Conservation (phyloP, 2,888 invertebrate species). For the Drosophila anomalata region DNA sequence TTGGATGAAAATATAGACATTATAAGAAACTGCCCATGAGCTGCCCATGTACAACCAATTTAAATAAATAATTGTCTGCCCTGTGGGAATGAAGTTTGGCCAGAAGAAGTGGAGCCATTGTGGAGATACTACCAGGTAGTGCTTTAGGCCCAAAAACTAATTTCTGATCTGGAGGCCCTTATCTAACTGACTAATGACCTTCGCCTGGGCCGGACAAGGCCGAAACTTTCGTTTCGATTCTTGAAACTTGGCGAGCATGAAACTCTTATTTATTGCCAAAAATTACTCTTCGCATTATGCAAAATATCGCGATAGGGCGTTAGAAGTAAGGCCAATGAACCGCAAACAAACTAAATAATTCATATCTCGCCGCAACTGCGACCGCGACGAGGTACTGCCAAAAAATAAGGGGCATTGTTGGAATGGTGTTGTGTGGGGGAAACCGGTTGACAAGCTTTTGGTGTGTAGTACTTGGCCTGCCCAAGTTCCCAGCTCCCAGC, state of each 20-base stretch:
- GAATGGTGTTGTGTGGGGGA: constrained; percentile 60
- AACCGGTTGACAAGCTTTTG: constrained; percentile 68
- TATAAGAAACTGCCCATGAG: background rate
- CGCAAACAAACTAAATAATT: constrained; percentile 64
- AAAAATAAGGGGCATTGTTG: constrained; percentile 37
- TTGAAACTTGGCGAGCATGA: constrained; percentile 17
- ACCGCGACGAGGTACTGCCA: constrained; percentile 50
- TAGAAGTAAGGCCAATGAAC: constrained; percentile 67
- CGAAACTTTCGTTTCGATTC: constrained; percentile 26
- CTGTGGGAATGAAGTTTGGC: constrained; percentile 19
- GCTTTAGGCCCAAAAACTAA: background rate
- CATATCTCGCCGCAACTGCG: constrained; percentile 42
- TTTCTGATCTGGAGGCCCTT: constrained; percentile 22
- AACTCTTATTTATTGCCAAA: constrained; percentile 54
- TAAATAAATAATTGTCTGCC: constrained; percentile 7
- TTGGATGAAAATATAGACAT: constrained; percentile 37
- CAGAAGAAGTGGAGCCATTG: constrained; percentile 5
- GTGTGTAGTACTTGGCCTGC: constrained; percentile 57
- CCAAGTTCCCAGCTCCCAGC: constrained; percentile 4
- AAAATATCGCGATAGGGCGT: constrained; percentile 62
- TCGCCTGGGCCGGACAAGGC: background rate
- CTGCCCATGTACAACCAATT: constrained; percentile 28
- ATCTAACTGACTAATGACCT: constrained; percentile 20
- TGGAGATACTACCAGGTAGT: background rate
- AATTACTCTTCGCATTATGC: constrained; percentile 67